Conservation (phyloP, 2,113 vertebrate species). For the Aspidoscelis tigris region DNA sequence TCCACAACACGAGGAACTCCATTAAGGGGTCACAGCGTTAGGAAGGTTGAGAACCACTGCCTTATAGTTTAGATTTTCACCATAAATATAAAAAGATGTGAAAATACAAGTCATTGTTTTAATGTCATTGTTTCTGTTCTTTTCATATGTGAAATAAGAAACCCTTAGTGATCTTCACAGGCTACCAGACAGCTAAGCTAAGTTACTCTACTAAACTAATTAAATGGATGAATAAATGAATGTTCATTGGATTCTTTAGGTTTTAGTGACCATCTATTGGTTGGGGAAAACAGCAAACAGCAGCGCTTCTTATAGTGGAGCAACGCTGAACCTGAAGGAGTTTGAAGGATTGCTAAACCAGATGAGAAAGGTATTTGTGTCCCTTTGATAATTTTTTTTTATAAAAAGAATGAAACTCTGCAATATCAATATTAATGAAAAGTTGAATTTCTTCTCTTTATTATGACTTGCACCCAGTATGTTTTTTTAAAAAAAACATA, state of each 20-base stretch:
- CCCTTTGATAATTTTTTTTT: neutral
- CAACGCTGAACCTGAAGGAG: conserved; percentile 92
- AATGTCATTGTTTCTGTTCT: neutral
- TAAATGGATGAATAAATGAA: conserved; percentile 40
- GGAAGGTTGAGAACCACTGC: too few species aligned
- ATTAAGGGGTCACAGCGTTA: too few species aligned
- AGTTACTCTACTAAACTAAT: conserved; percentile 26
- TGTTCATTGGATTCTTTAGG: conserved; percentile 76
- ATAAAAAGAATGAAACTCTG: neutral
- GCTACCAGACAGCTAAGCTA: conserved; percentile 5
- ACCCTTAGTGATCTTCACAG: conserved; percentile 21
- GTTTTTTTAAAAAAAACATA: neutral
- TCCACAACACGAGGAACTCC: too few species aligned
- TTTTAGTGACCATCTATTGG: conserved; percentile 97
- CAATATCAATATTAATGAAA: neutral
- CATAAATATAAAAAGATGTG: neutral
- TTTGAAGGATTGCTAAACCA: conserved; percentile 94
- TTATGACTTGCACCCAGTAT: neutral
- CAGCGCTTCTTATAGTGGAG: conserved; percentile 88
- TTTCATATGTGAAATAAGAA: neutral
- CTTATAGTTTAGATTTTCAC: neutral
- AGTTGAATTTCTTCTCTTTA: neutral
- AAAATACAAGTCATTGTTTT: too few species aligned
- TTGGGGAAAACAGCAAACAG: conserved; percentile 92
- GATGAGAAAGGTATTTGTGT: conserved; percentile 90